Conservation (phyloP, 2,113 vertebrate species). For the Meriones unguiculatus region DNA sequence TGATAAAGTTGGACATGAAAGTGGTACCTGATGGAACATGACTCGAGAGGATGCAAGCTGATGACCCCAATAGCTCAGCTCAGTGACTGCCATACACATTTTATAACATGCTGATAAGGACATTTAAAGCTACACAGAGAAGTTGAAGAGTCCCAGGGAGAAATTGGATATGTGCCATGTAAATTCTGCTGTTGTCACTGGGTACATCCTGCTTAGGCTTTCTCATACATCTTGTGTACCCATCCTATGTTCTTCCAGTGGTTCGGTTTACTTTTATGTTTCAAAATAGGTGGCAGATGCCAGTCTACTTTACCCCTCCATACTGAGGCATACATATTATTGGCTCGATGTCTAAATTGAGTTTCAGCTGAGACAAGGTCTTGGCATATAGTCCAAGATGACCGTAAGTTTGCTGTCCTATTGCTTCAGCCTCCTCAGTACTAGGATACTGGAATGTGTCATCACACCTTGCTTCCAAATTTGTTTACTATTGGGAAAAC, state of each 20-base stretch:
- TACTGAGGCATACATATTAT: not conserved
- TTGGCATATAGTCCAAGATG: not conserved
- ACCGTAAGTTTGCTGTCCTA: not conserved
- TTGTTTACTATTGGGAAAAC: not conserved
- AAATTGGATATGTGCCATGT: not conserved
- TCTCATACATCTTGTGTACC: not conserved
- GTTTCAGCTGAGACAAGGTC: not conserved
- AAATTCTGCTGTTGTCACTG: not conserved
- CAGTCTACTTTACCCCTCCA: not conserved
- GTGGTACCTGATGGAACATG: not conserved
- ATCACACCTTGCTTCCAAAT: not conserved
- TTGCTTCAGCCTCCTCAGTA: not conserved
- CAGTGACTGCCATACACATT: not conserved
- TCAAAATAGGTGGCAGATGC: slow-evolving; percentile 3
- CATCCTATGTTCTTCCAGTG: not conserved
- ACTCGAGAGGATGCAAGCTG: not conserved
- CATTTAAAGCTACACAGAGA: not conserved
- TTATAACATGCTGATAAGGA: not conserved
- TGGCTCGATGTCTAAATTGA: not conserved
- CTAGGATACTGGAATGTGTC: not conserved
- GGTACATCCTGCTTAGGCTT: not conserved
- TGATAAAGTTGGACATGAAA: not conserved
- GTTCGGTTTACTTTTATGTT: slow-evolving; percentile 8
- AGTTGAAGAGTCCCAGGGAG: not conserved
- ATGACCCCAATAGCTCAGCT: not conserved